Base-by-base conservation (phyloP, 2,797 vertebrate genomes). In the Neopelma chrysocephalum region DNA sequence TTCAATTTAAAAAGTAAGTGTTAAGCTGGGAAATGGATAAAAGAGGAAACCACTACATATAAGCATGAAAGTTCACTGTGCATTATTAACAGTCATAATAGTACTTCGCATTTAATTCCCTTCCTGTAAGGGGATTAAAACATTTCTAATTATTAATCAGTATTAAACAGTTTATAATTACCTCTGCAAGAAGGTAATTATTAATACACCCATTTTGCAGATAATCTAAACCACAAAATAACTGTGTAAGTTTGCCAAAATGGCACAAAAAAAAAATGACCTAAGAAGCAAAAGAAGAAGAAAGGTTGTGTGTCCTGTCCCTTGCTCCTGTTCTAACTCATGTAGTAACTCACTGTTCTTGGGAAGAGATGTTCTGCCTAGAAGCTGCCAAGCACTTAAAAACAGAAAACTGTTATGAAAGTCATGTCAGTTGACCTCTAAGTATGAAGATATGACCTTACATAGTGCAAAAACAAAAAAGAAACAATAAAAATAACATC, bases 81-180 rank as follows among this genome's bases (percentile, higher is more conserved):
- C 75, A 66, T 87, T 95, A 89, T 87, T 92, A 93, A 79, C 87
- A 88, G 58, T 58, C 93, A 90, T 96, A 96, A 94, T 92, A 87
- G 77, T 82, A 82, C 58, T 96, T 93, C 60, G 50, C 56, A 76
- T 96, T 93, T 96, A 95, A 96, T 96, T 95, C 73, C 66, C 40
- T 94, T 94, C 86, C 81, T 96, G 81, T 82, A 93, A 86, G 62
- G 90, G 91, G 85, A 95, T 95, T 94, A 97, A 95, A 95, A 92
- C 22, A 93, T 94, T 95, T 95, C 91, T 90, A 94, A 95, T 95
- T 96, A 93, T 96, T 96, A 95, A 94, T 94, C 72, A 72, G 79
- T 90, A 86, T 94, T 94, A 93, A 94, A 79, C 45, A 89, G 89
- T 92, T 95, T 94, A 91, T 93, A 96, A 96, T 95, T 96, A 92